phyloP scores from a whole-genome alignment of 2,888 invertebrate genomes.

The Minunthozetes semirufus region DNA sequence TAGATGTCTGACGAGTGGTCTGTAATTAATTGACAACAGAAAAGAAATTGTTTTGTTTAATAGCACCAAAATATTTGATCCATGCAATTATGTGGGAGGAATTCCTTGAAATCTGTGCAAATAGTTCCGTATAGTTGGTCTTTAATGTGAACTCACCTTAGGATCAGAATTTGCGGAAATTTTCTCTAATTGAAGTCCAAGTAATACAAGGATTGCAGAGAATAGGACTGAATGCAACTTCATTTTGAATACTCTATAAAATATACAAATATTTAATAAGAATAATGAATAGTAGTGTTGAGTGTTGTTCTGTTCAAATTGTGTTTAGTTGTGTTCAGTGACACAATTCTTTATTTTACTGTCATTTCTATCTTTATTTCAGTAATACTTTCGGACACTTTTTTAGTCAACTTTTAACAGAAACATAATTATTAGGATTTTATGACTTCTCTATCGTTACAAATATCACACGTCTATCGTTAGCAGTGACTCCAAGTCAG shows the following conservation, averaged over 20 bases:
- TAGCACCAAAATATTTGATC: not conserved
- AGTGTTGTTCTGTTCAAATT: not conserved
- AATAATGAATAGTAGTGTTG: not conserved
- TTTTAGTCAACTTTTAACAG: not conserved
- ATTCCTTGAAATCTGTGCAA: not conserved
- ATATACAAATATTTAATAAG: constrained; percentile 23
- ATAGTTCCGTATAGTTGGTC: not conserved
- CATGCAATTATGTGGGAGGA: not conserved
- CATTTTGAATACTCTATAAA: constrained; percentile 8
- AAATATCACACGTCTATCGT: not conserved
- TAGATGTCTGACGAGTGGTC: not conserved
- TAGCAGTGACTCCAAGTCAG: not conserved
- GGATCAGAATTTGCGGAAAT: constrained; percentile 19
- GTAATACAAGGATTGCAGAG: not conserved
- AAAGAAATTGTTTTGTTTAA: not conserved
- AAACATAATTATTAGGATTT: constrained; percentile 13
- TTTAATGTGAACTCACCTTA: not conserved
- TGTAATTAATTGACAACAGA: constrained; percentile 15
- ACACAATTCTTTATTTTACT: constrained; percentile 6
- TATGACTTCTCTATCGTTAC: not conserved
- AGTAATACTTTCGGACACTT: constrained; percentile 22
- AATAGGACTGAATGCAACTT: not conserved
- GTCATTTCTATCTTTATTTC: not conserved
- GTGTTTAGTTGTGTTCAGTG: constrained; percentile 8
- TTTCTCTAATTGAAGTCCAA: not conserved